phyloP scores from a whole-genome alignment of 2,888 invertebrate species.

The Drosophila prostipennis region DNA sequence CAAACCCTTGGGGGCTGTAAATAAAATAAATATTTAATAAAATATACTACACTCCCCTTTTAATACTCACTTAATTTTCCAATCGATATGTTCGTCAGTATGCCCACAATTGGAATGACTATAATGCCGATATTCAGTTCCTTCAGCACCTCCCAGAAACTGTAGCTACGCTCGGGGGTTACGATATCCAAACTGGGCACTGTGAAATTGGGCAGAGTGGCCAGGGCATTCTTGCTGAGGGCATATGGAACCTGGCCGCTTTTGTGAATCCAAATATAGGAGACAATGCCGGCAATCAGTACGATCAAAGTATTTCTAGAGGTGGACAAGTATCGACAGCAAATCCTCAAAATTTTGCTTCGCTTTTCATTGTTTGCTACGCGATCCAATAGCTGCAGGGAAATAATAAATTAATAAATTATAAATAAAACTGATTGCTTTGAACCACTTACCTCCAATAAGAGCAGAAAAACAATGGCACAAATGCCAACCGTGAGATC shows the following conservation, averaged over 20 bases:
- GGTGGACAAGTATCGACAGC: slow-evolving; percentile 89
- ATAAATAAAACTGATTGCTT: no score
- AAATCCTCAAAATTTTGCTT: slow-evolving; percentile 84
- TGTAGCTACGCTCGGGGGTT: slow-evolving; percentile 86
- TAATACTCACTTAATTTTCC: slow-evolving; percentile 93
- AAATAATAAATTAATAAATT: no score
- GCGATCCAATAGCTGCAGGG: slow-evolving; percentile 87
- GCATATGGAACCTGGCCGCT: slow-evolving; percentile 87
- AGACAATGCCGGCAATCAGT: slow-evolving; percentile 86
- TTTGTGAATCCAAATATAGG: slow-evolving; percentile 85
- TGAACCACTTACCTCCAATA: slow-evolving; percentile 87
- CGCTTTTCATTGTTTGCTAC: slow-evolving; percentile 81
- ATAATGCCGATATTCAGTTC: slow-evolving; percentile 91
- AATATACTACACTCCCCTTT: not conserved
- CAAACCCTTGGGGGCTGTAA: slow-evolving; percentile 87
- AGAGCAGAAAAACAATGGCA: slow-evolving; percentile 88
- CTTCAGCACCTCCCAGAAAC: slow-evolving; percentile 88
- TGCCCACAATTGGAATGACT: slow-evolving; percentile 93
- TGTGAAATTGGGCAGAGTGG: slow-evolving; percentile 89
- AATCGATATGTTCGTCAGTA: slow-evolving; percentile 96
- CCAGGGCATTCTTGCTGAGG: slow-evolving; percentile 85
- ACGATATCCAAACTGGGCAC: slow-evolving; percentile 87
- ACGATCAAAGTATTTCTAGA: slow-evolving; percentile 92
- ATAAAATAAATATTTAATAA: no score
- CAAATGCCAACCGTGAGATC: slow-evolving; percentile 88